phyloP scores from a whole-genome alignment of 2,113 vertebrate genomes.

The Crotalus viridis region DNA sequence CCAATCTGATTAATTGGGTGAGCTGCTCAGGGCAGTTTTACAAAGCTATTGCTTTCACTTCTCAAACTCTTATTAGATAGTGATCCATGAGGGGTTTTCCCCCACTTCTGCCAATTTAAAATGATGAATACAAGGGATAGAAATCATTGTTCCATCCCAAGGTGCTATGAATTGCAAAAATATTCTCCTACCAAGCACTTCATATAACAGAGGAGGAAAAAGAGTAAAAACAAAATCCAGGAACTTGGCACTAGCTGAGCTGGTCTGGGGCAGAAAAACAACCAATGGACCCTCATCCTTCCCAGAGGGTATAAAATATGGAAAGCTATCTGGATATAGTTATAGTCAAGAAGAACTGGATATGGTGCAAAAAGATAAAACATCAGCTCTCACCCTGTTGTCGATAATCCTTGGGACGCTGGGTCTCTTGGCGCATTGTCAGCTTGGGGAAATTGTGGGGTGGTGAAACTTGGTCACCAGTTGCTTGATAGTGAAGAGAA shows the following conservation, averaged over 20 bases:
- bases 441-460: conserved; percentile 41
- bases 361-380: not conserved
- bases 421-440: not conserved
- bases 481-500: conserved; percentile 58
- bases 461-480: conserved; percentile 31
- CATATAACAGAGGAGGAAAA: not conserved
- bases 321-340: not conserved
- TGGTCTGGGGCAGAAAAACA: not conserved
- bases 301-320: not conserved
- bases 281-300: not conserved
- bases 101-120: not conserved
- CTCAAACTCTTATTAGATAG: not conserved
- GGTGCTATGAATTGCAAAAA: not conserved
- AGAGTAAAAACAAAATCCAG: not conserved
- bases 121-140: not conserved
- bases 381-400: not conserved
- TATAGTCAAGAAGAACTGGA: not conserved
- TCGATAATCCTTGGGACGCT: not conserved
- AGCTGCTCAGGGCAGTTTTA: not conserved
- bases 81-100: not conserved
- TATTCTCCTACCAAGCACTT: not conserved
- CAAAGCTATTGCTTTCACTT: not conserved
- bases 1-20: not conserved
- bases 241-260: not conserved
- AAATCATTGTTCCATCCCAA: not conserved